A percentile compares a stretch with the other conserved stretches of the same genome.
Evolutionary conservation across 2,113 vertebrate genomes (phyloP).

Genomic region (Aplodontia rufa): DNA sequence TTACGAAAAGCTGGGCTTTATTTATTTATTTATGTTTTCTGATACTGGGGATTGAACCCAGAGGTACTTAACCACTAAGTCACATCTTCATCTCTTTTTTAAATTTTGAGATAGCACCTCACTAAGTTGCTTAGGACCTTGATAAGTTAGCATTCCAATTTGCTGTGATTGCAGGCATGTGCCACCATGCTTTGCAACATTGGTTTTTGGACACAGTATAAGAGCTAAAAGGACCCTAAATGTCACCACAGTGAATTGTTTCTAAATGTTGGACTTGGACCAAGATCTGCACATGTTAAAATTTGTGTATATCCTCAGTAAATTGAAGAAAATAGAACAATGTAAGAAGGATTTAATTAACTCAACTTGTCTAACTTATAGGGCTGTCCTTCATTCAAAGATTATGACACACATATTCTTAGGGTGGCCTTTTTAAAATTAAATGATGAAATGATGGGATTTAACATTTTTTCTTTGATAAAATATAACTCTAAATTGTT

Average conservation of each 20-base stretch:
- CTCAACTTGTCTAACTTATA: neutral
- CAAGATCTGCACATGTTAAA: neutral
- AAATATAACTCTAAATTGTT: neutral
- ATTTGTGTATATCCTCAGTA: neutral
- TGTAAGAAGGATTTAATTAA: neutral
- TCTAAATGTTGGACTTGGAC: neutral
- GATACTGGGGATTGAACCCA: too few relatives aligned
- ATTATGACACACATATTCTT: neutral
- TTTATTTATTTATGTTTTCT: too few relatives aligned
- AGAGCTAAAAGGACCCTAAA: neutral
- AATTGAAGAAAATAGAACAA: neutral
- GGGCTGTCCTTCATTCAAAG: neutral
- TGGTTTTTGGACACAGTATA: neutral
- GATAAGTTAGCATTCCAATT: too few relatives aligned
- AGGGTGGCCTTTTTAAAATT: neutral
- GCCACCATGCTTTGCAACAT: too few relatives aligned
- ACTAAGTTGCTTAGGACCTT: too few relatives aligned
- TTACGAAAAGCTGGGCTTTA: neutral
- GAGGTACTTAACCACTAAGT: too few relatives aligned
- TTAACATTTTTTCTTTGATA: conserved; percentile 2
- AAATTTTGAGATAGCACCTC: too few relatives aligned
- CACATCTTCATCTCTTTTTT: too few relatives aligned
- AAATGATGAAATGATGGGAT: neutral
- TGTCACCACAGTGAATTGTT: neutral
- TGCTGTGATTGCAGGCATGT: too few relatives aligned